Evolutionary conservation across 2,888 invertebrate species (phyloP).

Genomic region (Caenorhabditis sp.): DNA sequence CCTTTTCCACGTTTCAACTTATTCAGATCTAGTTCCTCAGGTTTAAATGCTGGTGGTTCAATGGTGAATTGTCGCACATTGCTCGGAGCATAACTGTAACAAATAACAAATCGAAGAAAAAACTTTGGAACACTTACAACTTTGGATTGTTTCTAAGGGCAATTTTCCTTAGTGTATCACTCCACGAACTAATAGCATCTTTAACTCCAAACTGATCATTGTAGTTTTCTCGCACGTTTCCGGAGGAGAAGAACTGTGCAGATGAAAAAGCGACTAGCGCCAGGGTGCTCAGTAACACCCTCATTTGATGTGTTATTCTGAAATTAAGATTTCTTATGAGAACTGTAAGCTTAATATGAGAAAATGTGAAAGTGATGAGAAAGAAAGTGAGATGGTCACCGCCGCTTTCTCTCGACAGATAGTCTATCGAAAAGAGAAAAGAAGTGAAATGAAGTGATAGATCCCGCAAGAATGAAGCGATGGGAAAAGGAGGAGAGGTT

Average conservation of each 20-base stretch:
- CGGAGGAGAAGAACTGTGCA: conserved; percentile 60
- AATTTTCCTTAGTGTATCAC: conserved; percentile 68
- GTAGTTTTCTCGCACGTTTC: conserved; percentile 47
- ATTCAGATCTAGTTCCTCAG: conserved; percentile 52
- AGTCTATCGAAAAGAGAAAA: conserved; percentile 35
- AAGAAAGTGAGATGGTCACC: conserved; percentile 57
- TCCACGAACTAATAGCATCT: conserved; percentile 71
- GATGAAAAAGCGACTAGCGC: conserved; percentile 30
- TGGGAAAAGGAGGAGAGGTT: conserved; percentile 17
- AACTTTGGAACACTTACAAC: conserved; percentile 25
- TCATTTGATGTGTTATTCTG: conserved; percentile 22
- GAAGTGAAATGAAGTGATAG: conserved; percentile 66
- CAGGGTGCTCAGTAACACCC: conserved; percentile 58
- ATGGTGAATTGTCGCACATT: conserved; percentile 51
- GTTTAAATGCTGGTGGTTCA: conserved; percentile 55
- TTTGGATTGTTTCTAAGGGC: conserved; percentile 65
- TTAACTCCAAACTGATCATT: conserved; percentile 71
- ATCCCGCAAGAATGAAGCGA: conserved; percentile 55
- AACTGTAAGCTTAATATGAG: conserved; percentile 45
- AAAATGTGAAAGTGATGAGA: conserved; percentile 64
- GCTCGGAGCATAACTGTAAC: conserved; percentile 46
- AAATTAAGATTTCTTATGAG: conserved; percentile 20
- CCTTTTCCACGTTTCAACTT: conserved; percentile 66
- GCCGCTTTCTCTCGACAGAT: neutral
- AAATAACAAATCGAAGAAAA: neutral